Percentiles rank a stretch among this genome's conserved stretches.
Evolutionary conservation across 2,113 vertebrate genomes (phyloP).

Genomic region (Boleophthalmus pectinirostris): DNA sequence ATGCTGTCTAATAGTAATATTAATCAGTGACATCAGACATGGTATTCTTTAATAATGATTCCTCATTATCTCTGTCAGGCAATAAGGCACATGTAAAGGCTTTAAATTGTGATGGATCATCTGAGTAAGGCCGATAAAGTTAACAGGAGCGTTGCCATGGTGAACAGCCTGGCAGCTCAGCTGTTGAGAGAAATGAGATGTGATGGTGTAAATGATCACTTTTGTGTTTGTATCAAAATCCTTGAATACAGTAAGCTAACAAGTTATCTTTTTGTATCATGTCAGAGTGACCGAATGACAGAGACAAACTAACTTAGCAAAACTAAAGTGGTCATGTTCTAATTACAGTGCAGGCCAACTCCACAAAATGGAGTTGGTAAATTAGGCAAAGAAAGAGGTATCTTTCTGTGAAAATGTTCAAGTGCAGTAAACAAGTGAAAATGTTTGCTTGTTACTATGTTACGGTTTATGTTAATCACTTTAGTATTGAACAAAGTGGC

Average conservation of each 20-base stretch:
- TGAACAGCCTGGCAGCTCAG: neutral
- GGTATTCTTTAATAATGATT: neutral
- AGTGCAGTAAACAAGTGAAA: too few species aligned
- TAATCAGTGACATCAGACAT: neutral
- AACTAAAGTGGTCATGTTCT: too few species aligned
- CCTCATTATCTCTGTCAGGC: slow-evolving; percentile 3
- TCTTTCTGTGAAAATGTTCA: too few species aligned
- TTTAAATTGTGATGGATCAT: slow-evolving; percentile 3
- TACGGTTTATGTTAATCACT: too few species aligned
- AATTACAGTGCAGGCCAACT: too few species aligned
- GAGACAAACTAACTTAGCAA: too few species aligned
- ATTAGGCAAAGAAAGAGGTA: too few species aligned
- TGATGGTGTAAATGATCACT: neutral
- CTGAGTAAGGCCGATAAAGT: neutral
- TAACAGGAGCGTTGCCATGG: neutral
- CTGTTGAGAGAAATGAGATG: neutral
- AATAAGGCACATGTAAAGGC: neutral
- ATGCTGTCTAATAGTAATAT: neutral
- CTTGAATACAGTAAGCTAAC: neutral
- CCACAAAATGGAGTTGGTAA: too few species aligned
- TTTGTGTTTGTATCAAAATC: neutral
- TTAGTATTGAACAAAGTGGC: too few species aligned
- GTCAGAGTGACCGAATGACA: neutral
- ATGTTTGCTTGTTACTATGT: too few species aligned
- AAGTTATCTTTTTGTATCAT: neutral